Conservation (phyloP, 64 coral and sea anemone genomes). For the Anthopleura sola region DNA sequence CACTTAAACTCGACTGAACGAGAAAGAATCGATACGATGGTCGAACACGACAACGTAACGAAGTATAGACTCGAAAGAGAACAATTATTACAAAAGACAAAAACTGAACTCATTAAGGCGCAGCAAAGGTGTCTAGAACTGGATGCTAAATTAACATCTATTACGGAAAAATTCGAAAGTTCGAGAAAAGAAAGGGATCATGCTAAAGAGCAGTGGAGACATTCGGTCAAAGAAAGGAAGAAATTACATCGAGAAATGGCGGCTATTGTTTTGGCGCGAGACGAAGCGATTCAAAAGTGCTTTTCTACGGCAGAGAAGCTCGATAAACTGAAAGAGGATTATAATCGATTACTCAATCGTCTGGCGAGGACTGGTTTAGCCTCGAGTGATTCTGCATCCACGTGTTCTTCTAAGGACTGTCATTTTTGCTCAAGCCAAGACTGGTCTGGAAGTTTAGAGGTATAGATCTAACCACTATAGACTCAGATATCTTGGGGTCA, state of each 20-base stretch:
- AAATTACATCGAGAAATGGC: conserved; percentile 81
- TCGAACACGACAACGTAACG: conserved; percentile 52
- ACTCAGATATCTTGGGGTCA: too few relatives aligned
- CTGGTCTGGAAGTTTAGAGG: conserved; percentile 38
- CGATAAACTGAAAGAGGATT: conserved; percentile 85
- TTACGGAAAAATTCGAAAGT: conserved; percentile 77
- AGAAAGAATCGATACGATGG: conserved; percentile 54
- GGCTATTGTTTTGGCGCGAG: conserved; percentile 62
- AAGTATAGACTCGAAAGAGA: conserved; percentile 52
- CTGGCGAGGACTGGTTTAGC: conserved; percentile 58
- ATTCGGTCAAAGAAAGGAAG: conserved; percentile 89
- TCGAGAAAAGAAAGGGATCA: conserved; percentile 81
- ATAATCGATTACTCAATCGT: conserved; percentile 74
- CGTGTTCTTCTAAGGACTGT: conserved; percentile 76
- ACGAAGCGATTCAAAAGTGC: conserved; percentile 92
- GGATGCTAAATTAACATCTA: conserved; percentile 59
- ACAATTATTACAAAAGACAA: conserved; percentile 49
- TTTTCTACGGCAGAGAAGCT: conserved; percentile 87
- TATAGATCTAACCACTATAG: background rate
- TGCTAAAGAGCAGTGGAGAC: conserved; percentile 89
- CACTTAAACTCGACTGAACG: conserved; percentile 60
- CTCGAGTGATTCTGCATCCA: conserved; percentile 62
- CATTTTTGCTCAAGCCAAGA: conserved; percentile 64
- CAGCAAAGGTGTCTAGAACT: conserved; percentile 83
- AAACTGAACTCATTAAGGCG: conserved; percentile 77